A percentile compares a stretch with the other conserved stretches of the same genome.
Conservation (phyloP, 2,797 vertebrate species). For the Adrianichthys oophorus region DNA sequence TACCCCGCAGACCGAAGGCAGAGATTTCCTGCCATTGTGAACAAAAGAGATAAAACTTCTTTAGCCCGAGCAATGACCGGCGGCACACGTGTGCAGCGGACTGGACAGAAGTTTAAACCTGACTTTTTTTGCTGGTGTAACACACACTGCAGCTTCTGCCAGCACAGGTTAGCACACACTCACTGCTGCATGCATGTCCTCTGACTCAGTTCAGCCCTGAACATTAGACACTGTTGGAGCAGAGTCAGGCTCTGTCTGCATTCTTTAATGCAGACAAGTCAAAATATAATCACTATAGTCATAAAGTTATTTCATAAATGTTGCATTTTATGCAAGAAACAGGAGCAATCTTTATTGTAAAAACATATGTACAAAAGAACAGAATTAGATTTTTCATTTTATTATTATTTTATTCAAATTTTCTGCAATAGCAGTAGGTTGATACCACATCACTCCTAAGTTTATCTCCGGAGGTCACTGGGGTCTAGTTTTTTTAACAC, state of each 20-base stretch:
- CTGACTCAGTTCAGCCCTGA: conserved; percentile 45
- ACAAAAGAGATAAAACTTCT: conserved; percentile 9
- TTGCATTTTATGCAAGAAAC: neutral
- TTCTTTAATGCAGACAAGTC: neutral
- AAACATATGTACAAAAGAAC: no score
- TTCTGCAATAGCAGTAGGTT: no score
- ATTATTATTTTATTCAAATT: no score
- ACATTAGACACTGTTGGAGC: conserved; percentile 17
- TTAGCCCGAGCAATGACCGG: conserved; percentile 17
- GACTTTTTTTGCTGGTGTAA: conserved; percentile 30
- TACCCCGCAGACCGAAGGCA: neutral
- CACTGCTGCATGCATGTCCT: conserved; percentile 34
- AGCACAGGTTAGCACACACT: conserved; percentile 38
- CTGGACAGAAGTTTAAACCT: conserved; percentile 12
- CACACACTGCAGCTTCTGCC: conserved; percentile 40
- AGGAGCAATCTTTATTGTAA: no score
- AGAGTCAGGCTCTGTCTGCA: conserved; percentile 18
- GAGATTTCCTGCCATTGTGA: conserved; percentile 7
- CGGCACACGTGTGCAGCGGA: conserved; percentile 1
- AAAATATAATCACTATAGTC: neutral
- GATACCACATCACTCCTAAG: no score
- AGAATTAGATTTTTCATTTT: no score
- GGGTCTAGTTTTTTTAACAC: no score
- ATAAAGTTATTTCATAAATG: neutral
- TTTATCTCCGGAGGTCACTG: no score